Percentiles rank a stretch among this genome's conserved stretches.
Conservation (phyloP, 2,797 vertebrate genomes). For the Benthosema pterotum region DNA sequence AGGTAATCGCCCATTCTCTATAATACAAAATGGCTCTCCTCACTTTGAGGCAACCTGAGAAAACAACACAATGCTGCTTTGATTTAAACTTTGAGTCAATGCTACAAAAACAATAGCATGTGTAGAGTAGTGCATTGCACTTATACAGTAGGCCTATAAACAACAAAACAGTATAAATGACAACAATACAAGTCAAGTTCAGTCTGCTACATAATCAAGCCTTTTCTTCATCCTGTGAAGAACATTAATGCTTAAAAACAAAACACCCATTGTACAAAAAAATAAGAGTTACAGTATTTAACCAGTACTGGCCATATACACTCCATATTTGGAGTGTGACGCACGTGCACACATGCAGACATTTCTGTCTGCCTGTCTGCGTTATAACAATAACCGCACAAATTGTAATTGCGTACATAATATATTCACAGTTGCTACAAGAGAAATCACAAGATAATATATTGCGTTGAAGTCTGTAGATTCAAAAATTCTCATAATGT, state of each 20-base stretch:
- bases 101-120: constrained; percentile 55
- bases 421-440: constrained; percentile 22
- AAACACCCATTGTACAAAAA: background rate
- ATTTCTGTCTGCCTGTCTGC: too few species aligned
- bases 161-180: too few species aligned
- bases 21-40: constrained; percentile 62
- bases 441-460: background rate
- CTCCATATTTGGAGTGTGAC: too few species aligned
- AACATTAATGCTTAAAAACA: constrained; percentile 52
- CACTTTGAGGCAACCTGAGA: constrained; percentile 74
- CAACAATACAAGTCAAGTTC: constrained; percentile 34
- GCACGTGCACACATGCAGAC: too few species aligned
- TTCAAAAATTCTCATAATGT: constrained; percentile 15
- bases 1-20: constrained; percentile 29
- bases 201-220: constrained; percentile 29
- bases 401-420: background rate
- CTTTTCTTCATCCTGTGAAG: constrained; percentile 10
- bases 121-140: constrained; percentile 69
- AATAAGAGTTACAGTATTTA: background rate
- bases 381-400: background rate
- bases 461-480: background rate
- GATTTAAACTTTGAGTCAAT: constrained; percentile 4
- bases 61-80: constrained; percentile 75
- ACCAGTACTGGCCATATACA: too few species aligned
- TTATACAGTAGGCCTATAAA: constrained; percentile 34